phyloP scores from a whole-genome alignment of 2,888 invertebrate species.

The Lithophane socia region DNA sequence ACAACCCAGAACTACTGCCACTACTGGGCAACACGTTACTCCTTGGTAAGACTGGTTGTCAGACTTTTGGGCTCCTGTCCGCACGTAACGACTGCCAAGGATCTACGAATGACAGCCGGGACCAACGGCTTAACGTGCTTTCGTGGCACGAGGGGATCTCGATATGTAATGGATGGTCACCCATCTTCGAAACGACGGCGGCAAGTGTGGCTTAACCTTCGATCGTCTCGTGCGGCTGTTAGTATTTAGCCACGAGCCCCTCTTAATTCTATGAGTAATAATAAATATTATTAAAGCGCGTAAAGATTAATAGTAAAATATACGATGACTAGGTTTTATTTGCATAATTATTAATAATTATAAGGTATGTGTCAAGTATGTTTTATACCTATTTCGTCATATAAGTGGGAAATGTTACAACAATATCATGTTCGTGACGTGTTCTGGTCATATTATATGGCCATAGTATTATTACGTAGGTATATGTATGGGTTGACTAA shows the following conservation, averaged over 20 bases:
- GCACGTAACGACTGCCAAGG: too few species aligned
- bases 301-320: background rate
- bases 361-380: background rate
- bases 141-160: too few species aligned
- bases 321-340: background rate
- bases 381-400: background rate
- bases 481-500: background rate
- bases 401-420: conserved; percentile 4
- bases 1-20: too few species aligned
- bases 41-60: too few species aligned
- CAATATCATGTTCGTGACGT: conserved; percentile 19
- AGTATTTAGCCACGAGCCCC: background rate
- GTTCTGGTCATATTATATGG: background rate
- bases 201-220: background rate
- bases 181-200: background rate
- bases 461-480: background rate
- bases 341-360: background rate
- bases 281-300: background rate
- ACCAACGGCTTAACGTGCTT: too few species aligned
- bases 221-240: background rate
- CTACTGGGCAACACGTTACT: too few species aligned
- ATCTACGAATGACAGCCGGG: too few species aligned
- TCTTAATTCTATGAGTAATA: too few species aligned
- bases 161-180: too few species aligned
- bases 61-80: too few species aligned